Evolutionary conservation across 2,797 vertebrate genomes (phyloP), one percentile per base, ranked within the genome.

Genomic region (Mormyrops attenuatus): DNA sequence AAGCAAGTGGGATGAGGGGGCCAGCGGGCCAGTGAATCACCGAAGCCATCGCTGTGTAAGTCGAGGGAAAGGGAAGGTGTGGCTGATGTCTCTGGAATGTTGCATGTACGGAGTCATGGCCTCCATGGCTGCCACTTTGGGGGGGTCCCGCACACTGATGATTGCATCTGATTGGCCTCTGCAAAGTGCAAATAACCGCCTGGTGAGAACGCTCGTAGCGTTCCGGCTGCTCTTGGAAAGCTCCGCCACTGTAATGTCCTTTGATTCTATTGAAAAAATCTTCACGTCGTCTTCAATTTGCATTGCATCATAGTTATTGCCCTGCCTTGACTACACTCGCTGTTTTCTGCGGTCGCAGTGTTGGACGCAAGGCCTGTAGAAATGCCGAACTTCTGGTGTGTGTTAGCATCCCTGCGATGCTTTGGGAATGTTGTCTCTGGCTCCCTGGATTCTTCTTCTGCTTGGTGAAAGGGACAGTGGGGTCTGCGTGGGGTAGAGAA

Each of bases 181-280:
- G 77, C 44, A 13, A 52, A 85, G n/a, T 8, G 41, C 22, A 52
- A 30, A 50, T 52, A 52, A 52, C 44, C 11, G 47, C 5, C 47
- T 52, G 47, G 47, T 52, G 52, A 87, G 34, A 57, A n/a, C 20
- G 2, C 30, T 6, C 30, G 30, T 87, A 57, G 53, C 85, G 85
- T 87, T 34, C 50, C 17, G 17, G 44, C 17, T 20, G 47, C 82
- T 85, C 17, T 17, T 34, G 38, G 20, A 85, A 9, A 85, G 44
- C 47, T n/a, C n/a, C 7, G 52, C 30, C 17, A 52, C 34, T 50
- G 44, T 49, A 55, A 50, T 17, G 41, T 49, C 82, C 82, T 47
- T 47, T 85, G 82, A 85, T 13, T 57, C 60, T 87, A 87, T 87
- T 87, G 34, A 57, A 87, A 87, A 26, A 55, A 60, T 87, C 85